Base-by-base conservation (phyloP, 2,797 vertebrate species). In the Gouania willdenowi region DNA sequence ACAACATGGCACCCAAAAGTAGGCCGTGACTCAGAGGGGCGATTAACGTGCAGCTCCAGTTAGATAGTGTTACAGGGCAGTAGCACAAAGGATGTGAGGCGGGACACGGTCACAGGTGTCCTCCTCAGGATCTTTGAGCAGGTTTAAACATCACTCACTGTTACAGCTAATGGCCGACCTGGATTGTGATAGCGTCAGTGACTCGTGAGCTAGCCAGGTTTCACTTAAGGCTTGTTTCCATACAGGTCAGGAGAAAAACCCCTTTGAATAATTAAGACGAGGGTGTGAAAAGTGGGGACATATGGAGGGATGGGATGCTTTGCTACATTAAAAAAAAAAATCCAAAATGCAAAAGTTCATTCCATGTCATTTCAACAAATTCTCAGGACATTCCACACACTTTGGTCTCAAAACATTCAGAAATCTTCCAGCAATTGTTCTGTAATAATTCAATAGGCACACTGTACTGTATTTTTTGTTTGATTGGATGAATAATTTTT, bases 1-100 rank as follows among this genome's bases (percentile, higher is more conserved):
- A 33, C 68, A 64, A 40, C 3, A 8, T 40, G 17, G 30, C 23
- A 46, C 9, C 15, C 38, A 20, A 63, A 72, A 70, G 23, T 62
- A 68, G 71, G 62, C 40, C 57, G 76, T 11, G 54, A 47, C 66
- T 49, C 48, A 31, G 23, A 50, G 31, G 51, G 24, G 46, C n/a
- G 37, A 48, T 57, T 63, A 66, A 64, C 30, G 82, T 45, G 0
- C 15, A 25, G 15, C 11, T 48, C 39, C 37, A 48, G 43, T 53
- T 39, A 40, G 65, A 43, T 42, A 48, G 30, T 39, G 51, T 60
- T 70, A 51, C 51, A n/a, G 5, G 32, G 14, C 31, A 18, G 17
- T 24, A 15, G 18, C 16, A 19, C 10, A 12, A 1, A 9, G 6
- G n/a, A 9, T 5, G 37, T 44, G 5, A 7, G 40, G 42, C 36